Evolutionary conservation across 2,888 invertebrate species (phyloP).

Genomic region (Microplitis deprimator): DNA sequence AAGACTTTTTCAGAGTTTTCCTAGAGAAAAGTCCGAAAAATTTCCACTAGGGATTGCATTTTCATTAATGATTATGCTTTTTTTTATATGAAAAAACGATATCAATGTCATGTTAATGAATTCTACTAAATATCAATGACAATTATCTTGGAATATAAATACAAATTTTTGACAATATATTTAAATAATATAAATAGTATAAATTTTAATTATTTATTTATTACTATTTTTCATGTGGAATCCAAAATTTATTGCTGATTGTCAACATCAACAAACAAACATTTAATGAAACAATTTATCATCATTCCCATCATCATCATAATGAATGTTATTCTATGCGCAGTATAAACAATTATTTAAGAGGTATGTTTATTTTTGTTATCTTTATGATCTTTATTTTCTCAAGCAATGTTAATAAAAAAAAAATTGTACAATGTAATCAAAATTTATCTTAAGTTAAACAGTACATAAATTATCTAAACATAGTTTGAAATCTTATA

Average conservation of each 20-base stretch:
- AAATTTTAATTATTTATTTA: constrained; percentile 26
- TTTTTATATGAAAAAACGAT: too few relatives aligned
- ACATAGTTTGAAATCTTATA: neutral
- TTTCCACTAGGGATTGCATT: too few relatives aligned
- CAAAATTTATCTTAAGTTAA: neutral
- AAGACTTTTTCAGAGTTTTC: too few relatives aligned
- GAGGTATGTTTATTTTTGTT: constrained; percentile 42
- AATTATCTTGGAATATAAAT: too few relatives aligned
- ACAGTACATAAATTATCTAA: neutral
- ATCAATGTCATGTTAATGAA: too few relatives aligned
- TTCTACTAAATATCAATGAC: too few relatives aligned
- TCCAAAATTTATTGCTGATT: neutral
- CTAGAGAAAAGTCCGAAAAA: too few relatives aligned
- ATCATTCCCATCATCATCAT: constrained; percentile 1
- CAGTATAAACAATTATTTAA: constrained; percentile 38
- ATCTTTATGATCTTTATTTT: constrained; percentile 20
- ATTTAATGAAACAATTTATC: neutral
- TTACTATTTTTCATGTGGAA: constrained; percentile 24
- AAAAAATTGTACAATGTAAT: constrained; percentile 16
- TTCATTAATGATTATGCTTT: too few relatives aligned
- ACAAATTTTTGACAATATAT: neutral
- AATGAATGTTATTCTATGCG: neutral
- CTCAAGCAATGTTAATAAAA: neutral
- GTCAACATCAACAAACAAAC: neutral
- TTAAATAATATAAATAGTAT: constrained; percentile 9